A percentile compares a stretch with the other conserved stretches of the same genome.
Evolutionary conservation across 2,113 vertebrate genomes (phyloP).

Genomic region (Elanoides forficatus): DNA sequence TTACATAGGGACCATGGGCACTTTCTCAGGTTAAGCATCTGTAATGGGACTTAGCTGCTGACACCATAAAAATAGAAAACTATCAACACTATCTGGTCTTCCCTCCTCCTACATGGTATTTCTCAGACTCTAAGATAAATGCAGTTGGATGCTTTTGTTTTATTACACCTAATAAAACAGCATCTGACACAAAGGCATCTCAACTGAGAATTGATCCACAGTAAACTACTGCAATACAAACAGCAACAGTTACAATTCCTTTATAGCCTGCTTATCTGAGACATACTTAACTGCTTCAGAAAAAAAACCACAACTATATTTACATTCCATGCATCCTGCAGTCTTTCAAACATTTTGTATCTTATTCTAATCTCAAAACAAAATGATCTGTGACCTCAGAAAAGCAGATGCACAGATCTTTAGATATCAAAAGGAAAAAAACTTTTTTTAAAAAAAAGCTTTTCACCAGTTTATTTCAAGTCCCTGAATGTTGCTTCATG

Average conservation of each 20-base stretch:
- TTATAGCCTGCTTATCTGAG: not conserved
- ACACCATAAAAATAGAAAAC: not conserved
- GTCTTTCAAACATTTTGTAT: not conserved
- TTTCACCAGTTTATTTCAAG: not conserved
- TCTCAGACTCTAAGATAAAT: not conserved
- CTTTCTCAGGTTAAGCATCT: not conserved
- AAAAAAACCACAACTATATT: not conserved
- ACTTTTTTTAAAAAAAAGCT: not conserved
- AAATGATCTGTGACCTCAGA: not conserved
- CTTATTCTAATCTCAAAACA: not conserved
- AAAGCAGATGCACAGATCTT: not conserved
- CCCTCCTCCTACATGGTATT: not conserved
- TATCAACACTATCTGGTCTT: not conserved
- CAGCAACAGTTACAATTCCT: not conserved
- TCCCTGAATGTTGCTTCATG: not conserved
- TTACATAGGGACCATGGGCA: not conserved
- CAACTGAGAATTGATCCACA: not conserved
- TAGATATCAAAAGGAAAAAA: not conserved
- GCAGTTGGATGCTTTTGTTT: not conserved
- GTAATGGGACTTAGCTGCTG: not conserved
- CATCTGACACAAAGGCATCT: not conserved
- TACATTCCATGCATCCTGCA: not conserved
- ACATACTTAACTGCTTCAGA: not conserved
- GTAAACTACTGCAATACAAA: not conserved
- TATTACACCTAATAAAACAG: not conserved